Percentiles rank a stretch among this genome's conserved stretches.
Evolutionary conservation across 2,113 vertebrate genomes (phyloP).

Genomic region (Eolophus roseicapilla): DNA sequence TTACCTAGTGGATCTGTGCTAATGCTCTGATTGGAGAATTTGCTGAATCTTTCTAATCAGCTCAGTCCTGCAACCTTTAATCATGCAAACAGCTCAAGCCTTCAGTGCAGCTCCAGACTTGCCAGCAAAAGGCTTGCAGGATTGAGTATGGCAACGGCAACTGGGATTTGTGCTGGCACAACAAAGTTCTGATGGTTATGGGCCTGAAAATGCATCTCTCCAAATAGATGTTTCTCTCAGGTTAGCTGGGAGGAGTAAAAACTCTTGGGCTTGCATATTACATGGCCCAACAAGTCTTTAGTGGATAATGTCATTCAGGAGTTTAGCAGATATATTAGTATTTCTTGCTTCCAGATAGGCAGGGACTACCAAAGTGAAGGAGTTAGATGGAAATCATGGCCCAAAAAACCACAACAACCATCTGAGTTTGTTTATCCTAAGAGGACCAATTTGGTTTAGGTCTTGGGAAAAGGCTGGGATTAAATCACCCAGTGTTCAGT

Average conservation of each 20-base stretch:
- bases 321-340: neutral
- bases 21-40: neutral
- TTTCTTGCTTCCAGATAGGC: neutral
- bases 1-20: neutral
- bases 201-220: neutral
- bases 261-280: neutral
- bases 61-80: conserved; percentile 25
- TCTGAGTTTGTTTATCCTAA: neutral
- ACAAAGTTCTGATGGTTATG: neutral
- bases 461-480: neutral
- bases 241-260: neutral
- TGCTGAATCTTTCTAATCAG: conserved; percentile 30
- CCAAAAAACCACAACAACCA: neutral
- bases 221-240: neutral
- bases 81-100: neutral
- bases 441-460: neutral
- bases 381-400: neutral
- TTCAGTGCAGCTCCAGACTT: conserved; percentile 21
- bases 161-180: conserved; percentile 8
- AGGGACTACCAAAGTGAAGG: neutral
- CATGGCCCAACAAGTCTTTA: neutral
- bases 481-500: neutral
- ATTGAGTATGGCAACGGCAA: neutral
- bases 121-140: neutral
- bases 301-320: neutral